Percentiles rank a stretch among this genome's conserved stretches.
These are phyloP conservation scores for Sminthurides aquaticus DNA, from an alignment of 2,888 invertebrate genomes.

Conservation along the genomic window DNA sequence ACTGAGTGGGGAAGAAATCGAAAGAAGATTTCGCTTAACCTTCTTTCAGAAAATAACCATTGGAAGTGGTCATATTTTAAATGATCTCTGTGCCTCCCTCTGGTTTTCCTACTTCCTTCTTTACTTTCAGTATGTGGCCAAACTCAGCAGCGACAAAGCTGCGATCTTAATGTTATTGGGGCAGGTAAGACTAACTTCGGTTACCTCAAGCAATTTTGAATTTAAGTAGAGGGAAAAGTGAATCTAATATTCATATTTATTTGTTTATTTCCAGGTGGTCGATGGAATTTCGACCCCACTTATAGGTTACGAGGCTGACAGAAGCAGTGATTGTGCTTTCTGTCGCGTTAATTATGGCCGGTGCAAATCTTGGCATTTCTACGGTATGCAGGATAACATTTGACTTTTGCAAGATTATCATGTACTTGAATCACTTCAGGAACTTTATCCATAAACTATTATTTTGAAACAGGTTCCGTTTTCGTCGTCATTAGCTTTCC, in stretches of 20 bases:
- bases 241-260: too few species aligned
- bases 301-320: constrained; percentile 76
- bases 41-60: too few species aligned
- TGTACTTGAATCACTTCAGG: neutral
- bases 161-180: constrained; percentile 67
- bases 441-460: neutral
- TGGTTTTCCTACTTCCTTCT: constrained; percentile 89
- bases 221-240: too few species aligned
- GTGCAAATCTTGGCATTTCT: constrained; percentile 80
- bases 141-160: constrained; percentile 49
- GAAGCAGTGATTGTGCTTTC: constrained; percentile 58
- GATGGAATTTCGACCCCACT: constrained; percentile 82
- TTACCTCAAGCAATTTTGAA: too few species aligned
- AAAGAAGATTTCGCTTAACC: constrained; percentile 6
- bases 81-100: constrained; percentile 86
- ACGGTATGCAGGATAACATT: constrained; percentile 56
- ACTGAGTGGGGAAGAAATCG: too few species aligned
- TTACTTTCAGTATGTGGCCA: constrained; percentile 61
- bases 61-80: constrained; percentile 79
- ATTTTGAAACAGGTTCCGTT: constrained; percentile 55
- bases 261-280: too few species aligned
- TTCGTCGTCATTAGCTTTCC: constrained; percentile 74
- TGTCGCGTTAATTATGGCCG: constrained; percentile 61
- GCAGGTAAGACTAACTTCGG: too few species aligned
- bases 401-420: constrained; percentile 7